Percentiles rank a stretch among this genome's conserved stretches.
Evolutionary conservation across 2,797 vertebrate genomes (phyloP).

Genomic region (Dendrocincla fuliginosa): DNA sequence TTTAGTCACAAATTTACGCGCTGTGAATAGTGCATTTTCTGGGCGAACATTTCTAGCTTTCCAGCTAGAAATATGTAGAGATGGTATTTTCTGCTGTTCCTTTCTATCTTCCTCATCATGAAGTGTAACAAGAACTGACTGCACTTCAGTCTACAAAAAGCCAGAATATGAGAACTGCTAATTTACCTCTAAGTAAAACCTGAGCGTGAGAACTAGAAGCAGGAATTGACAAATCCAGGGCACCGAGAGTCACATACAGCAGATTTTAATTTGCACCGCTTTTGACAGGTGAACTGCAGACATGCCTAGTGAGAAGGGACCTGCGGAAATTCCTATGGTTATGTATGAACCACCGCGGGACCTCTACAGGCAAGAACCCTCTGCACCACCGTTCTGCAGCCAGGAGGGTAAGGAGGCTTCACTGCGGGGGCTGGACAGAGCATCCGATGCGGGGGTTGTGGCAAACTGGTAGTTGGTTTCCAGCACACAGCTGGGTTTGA

Average conservation of each 20-base stretch:
- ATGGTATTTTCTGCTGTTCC: background rate
- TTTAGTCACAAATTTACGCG: background rate
- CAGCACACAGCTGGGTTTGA: background rate
- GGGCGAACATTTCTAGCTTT: background rate
- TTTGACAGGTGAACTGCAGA: background rate
- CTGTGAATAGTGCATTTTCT: background rate
- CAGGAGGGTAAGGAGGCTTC: background rate
- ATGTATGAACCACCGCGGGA: background rate
- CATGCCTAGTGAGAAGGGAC: constrained; percentile 19
- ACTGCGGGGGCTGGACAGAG: background rate
- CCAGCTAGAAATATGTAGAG: background rate
- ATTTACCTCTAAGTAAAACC: background rate
- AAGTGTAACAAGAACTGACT: background rate
- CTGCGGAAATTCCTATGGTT: background rate
- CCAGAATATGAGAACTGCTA: background rate
- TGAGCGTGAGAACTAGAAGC: background rate
- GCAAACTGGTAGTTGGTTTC: rapidly evolving
- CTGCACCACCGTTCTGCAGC: background rate
- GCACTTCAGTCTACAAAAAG: background rate
- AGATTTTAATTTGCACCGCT: background rate
- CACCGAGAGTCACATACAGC: background rate
- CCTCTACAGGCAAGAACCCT: background rate
- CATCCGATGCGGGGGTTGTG: background rate
- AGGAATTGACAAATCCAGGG: rapidly evolving
- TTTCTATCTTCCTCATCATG: background rate